Base-by-base conservation (phyloP, 2,888 invertebrate species). In the Ypsolopha scabrella region DNA sequence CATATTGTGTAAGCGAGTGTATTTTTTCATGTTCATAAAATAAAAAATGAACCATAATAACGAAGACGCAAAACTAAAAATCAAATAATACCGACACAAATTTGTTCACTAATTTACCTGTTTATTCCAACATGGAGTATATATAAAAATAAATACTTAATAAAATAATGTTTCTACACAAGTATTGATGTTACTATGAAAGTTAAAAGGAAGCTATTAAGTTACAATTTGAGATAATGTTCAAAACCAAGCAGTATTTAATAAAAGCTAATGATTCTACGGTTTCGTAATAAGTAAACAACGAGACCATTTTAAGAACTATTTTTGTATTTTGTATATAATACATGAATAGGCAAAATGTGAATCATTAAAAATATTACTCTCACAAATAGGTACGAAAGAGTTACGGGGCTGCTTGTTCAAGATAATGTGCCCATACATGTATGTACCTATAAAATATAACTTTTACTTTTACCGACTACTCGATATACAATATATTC, bases 341-440 rank as follows among this genome's bases (percentile, higher is more conserved):
- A 80, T 77, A 81, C 80, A 83, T 78, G 82, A 82, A 82, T 83
- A 83, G 82, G 79, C 81, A 82, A 83, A 82, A 79, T 74, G 85
- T 85, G 83, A 80, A 76, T 79, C 69, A 75, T 79, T 80, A 77
- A 80, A 79, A 82, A 80, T 74, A 78, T 75, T 75, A 78, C 70
- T 73, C 70, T 73, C 77, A 78, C 67, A 73, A 72, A 73, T 80
- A 81, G 70, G 75, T 72, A 24, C n/a, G n/a, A n/a, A 66, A 75
- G 60, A 72, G 58, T 62, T 56, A 67, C 63, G 61, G 71, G 72
- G 72, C 72, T 69, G 65, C 63, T 66, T 65, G 66, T 58, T 70
- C 70, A 75, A 76, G 67, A 67, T 70, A 68, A 70, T 55, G 72
- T 79, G 76, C 71, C 70, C 71, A 68, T 62, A 58, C 65, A 65